Conservation (phyloP, 2,888 invertebrate species). For the Tetranychus truncatus region DNA sequence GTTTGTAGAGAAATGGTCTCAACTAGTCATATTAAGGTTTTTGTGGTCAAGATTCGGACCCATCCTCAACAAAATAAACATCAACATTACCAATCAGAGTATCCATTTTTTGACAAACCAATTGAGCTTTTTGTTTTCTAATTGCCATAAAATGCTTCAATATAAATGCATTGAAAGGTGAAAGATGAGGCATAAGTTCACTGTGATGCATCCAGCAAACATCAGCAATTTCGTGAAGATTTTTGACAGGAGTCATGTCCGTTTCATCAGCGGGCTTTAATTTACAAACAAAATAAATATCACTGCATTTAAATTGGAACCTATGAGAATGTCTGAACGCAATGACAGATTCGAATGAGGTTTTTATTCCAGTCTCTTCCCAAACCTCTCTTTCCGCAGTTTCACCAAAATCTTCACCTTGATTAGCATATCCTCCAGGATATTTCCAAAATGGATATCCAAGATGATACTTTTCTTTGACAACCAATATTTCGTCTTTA, state of each 20-base stretch:
- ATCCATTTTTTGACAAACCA: not conserved
- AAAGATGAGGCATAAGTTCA: conserved; percentile 13
- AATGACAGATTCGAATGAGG: conserved; percentile 54
- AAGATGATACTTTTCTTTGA: conserved; percentile 45
- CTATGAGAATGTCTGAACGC: conserved; percentile 58
- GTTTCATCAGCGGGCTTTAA: conserved; percentile 40
- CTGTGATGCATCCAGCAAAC: conserved; percentile 52
- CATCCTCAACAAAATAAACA: conserved; percentile 2
- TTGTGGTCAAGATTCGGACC: not conserved
- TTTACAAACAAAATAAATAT: conserved; percentile 60
- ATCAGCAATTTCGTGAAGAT: conserved; percentile 55
- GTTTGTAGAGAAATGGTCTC: not conserved
- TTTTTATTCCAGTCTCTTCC: conserved; percentile 70
- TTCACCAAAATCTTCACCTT: conserved; percentile 61
- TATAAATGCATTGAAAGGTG: conserved; percentile 18
- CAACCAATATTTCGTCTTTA: conserved; percentile 54
- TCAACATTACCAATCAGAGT: not conserved
- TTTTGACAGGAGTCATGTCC: conserved; percentile 40
- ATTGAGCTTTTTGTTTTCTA: not conserved
- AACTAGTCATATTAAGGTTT: not conserved
- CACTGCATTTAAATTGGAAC: conserved; percentile 60
- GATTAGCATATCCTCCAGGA: conserved; percentile 77
- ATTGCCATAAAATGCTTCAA: conserved; percentile 13
- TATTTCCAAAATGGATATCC: conserved; percentile 57
- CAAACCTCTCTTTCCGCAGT: conserved; percentile 66